phyloP scores from a whole-genome alignment of 2,888 invertebrate genomes.

The Neoascia interrupta region DNA sequence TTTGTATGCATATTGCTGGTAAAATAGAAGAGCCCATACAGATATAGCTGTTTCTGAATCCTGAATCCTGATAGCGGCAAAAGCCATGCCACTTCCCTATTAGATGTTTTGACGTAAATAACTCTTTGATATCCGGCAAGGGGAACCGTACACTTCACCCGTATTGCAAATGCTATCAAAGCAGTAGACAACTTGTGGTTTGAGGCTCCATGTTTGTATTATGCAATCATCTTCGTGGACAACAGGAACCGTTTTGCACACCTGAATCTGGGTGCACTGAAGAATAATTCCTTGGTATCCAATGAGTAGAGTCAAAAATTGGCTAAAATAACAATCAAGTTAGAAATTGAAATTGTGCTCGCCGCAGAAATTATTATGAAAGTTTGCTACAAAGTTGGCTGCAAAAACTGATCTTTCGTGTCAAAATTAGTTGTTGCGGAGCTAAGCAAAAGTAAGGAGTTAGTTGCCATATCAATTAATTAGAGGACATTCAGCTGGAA shows the following conservation, averaged over 20 bases:
- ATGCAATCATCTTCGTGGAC: slow-evolving; percentile 14
- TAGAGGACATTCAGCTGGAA: no score
- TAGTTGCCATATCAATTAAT: no score
- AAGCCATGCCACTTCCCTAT: slow-evolving; percentile 61
- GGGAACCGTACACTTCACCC: slow-evolving; percentile 18
- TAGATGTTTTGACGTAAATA: slow-evolving; percentile 66
- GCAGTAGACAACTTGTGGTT: slow-evolving; percentile 61
- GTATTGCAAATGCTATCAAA: slow-evolving; percentile 44
- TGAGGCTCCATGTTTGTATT: slow-evolving; percentile 55
- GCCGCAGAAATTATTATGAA: slow-evolving; percentile 54
- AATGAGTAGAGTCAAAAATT: slow-evolving; percentile 48
- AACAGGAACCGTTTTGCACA: slow-evolving; percentile 5
- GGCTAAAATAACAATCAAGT: slow-evolving; percentile 48
- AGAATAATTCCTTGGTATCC: slow-evolving; percentile 54
- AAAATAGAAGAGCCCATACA: slow-evolving; percentile 25
- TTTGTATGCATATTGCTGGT: no score
- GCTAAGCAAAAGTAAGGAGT: no score
- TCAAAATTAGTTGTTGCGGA: no score
- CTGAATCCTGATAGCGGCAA: background rate
- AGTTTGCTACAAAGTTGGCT: slow-evolving; percentile 44
- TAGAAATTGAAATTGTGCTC: slow-evolving; percentile 46
- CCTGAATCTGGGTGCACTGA: slow-evolving; percentile 43
- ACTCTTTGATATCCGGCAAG: slow-evolving; percentile 47
- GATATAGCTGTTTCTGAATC: slow-evolving; percentile 31
- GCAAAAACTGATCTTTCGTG: no score